Conservation (phyloP, 2,797 vertebrate species). For the Xiphophorus birchmanni region DNA sequence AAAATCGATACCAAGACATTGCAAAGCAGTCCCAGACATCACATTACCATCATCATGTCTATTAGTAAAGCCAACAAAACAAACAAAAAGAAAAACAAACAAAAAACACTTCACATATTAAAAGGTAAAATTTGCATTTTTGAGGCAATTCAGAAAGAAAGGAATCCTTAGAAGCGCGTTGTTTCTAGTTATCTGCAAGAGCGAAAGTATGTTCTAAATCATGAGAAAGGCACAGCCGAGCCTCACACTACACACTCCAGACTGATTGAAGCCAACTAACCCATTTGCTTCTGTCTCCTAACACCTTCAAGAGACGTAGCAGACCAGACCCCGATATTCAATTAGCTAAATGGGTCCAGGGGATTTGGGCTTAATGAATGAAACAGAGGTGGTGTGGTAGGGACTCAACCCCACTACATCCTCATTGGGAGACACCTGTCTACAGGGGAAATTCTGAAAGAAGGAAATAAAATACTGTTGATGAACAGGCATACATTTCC, state of each 20-base stretch:
- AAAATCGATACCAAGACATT: neutral
- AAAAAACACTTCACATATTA: neutral
- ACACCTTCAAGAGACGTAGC: slow-evolving; percentile 42
- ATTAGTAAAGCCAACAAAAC: neutral
- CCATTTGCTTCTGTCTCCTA: slow-evolving; percentile 49
- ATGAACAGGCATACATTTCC: neutral
- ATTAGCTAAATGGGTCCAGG: slow-evolving; percentile 69
- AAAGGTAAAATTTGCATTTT: slow-evolving; percentile 8
- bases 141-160: slow-evolving; percentile 9
- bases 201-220: slow-evolving; percentile 39
- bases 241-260: neutral
- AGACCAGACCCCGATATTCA: slow-evolving; percentile 50
- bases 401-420: slow-evolving; percentile 29
- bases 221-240: slow-evolving; percentile 37
- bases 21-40: neutral
- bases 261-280: slow-evolving; percentile 37
- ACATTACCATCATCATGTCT: neutral
- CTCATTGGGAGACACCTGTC: slow-evolving; percentile 40
- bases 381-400: slow-evolving; percentile 10
- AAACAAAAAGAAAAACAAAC: neutral
- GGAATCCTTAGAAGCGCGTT: neutral
- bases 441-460: slow-evolving; percentile 4
- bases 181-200: neutral
- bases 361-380: slow-evolving; percentile 59
- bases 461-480: neutral